These are phyloP conservation scores for Trypoxylus dichotomus DNA, from an alignment of 1,140 invertebrate genomes.

Conservation along the genomic window DNA sequence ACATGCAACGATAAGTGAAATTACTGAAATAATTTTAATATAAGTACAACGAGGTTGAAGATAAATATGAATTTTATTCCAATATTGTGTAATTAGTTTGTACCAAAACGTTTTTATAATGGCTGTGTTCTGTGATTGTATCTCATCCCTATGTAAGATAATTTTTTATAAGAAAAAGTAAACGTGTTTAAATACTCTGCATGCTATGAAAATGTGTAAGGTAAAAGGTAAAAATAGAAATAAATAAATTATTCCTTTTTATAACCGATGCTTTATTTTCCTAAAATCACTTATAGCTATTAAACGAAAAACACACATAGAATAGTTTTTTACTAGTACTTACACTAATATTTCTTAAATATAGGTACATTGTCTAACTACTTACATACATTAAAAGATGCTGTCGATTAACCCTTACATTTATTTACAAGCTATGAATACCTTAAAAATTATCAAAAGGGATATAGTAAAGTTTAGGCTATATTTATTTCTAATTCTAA, in stretches of 20 bases:
- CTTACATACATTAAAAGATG: too few relatives aligned
- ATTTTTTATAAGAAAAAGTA: constrained; percentile 14
- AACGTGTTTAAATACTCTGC: background rate
- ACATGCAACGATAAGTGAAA: background rate
- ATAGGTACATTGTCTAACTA: too few relatives aligned
- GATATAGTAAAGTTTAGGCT: too few relatives aligned
- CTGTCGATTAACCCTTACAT: too few relatives aligned
- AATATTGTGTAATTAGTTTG: background rate
- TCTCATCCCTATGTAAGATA: background rate
- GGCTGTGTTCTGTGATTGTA: constrained; percentile 9
- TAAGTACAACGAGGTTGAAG: background rate
- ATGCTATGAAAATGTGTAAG: background rate
- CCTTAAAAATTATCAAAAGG: too few relatives aligned
- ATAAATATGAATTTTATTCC: background rate
- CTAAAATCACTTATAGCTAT: background rate
- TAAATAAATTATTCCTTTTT: constrained; percentile 10
- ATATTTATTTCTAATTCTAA: too few relatives aligned
- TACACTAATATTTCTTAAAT: too few relatives aligned
- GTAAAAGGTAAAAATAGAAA: too few relatives aligned
- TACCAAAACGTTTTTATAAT: background rate
- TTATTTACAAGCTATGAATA: too few relatives aligned
- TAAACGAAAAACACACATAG: too few relatives aligned
- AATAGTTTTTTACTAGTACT: too few relatives aligned
- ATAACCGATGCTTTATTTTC: background rate
- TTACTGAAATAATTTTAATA: background rate